phyloP scores from a whole-genome alignment of 2,888 invertebrate species.

The Lobophora halterata region DNA sequence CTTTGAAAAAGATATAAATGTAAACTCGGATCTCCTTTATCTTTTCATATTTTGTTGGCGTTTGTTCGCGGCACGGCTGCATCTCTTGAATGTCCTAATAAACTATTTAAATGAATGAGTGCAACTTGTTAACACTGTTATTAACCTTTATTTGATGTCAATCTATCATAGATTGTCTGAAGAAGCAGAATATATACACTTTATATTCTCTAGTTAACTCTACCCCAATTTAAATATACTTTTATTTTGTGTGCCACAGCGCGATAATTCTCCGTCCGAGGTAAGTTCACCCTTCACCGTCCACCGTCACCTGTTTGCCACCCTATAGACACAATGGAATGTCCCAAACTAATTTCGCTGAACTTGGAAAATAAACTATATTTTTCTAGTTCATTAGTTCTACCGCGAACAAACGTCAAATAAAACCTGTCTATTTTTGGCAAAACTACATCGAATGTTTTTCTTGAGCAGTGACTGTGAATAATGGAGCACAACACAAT shows the following conservation, averaged over 20 bases:
- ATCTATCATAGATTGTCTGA: too few species aligned
- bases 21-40: too few species aligned
- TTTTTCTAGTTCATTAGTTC: slow-evolving; percentile 27
- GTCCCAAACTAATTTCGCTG: slow-evolving; percentile 35
- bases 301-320: slow-evolving; percentile 12
- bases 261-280: slow-evolving; percentile 71
- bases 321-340: slow-evolving; percentile 21
- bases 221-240: slow-evolving; percentile 1
- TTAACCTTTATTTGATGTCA: slow-evolving; percentile 50
- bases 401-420: too few species aligned
- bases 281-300: slow-evolving; percentile 46
- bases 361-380: slow-evolving; percentile 45
- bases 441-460: too few species aligned
- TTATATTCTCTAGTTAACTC: neutral
- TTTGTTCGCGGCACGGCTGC: too few species aligned
- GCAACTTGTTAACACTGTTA: slow-evolving; percentile 60
- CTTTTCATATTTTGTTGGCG: too few species aligned
- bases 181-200: slow-evolving; percentile 1
- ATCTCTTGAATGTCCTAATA: too few species aligned
- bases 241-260: slow-evolving; percentile 45
- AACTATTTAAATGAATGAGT: slow-evolving; percentile 52
- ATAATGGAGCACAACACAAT: too few species aligned
- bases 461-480: too few species aligned
- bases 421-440: too few species aligned
- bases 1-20: too few species aligned